These are phyloP conservation scores for Apodemia duryi DNA, from an alignment of 2,888 invertebrate genomes.

Conservation along the genomic window DNA sequence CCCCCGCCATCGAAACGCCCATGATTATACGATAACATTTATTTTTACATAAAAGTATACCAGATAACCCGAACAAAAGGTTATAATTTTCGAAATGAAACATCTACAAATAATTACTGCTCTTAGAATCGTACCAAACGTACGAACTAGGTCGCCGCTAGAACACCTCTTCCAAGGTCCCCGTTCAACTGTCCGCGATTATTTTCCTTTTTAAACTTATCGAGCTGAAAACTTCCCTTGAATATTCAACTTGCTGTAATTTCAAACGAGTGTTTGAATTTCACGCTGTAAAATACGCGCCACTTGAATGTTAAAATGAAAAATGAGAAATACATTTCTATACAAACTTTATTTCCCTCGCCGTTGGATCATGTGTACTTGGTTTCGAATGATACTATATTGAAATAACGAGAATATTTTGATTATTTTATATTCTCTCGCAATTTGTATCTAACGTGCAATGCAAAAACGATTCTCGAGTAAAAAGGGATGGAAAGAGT, in stretches of 20 bases:
- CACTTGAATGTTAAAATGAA: conserved; percentile 14
- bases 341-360: conserved; percentile 9
- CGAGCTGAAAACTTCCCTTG: conserved; percentile 15
- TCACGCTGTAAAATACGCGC: conserved; percentile 11
- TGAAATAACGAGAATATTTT: neutral
- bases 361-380: conserved; percentile 9
- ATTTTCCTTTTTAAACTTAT: conserved; percentile 14
- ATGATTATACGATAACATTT: no score
- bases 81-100: neutral
- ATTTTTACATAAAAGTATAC: no score
- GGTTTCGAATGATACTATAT: conserved; percentile 2
- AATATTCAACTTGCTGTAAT: conserved; percentile 14
- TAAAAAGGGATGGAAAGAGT: no score
- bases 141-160: neutral
- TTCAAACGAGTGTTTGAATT: conserved; percentile 13
- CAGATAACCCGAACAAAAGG: neutral
- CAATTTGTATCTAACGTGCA: no score
- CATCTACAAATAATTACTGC: neutral
- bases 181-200: conserved; percentile 14
- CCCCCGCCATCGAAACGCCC: no score
- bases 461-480: no score
- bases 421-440: neutral
- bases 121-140: neutral
- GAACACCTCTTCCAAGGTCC: conserved; percentile 5
- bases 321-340: conserved; percentile 13